Conservation (phyloP, 2,888 invertebrate genomes). For the Apodemia zela region DNA sequence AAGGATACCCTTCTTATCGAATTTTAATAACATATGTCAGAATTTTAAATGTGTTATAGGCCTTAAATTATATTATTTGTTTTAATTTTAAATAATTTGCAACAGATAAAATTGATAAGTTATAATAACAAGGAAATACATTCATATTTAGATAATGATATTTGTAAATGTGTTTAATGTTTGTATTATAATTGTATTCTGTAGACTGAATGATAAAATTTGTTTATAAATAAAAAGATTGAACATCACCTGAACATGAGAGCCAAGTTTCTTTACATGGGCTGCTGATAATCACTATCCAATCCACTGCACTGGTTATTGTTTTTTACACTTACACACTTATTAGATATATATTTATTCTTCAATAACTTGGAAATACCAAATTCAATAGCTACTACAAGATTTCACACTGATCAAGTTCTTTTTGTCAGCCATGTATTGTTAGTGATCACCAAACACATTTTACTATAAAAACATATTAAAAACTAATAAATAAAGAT, state of each 20-base stretch:
- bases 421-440: conserved; percentile 15
- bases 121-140: conserved; percentile 9
- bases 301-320: conserved; percentile 21
- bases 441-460: background rate
- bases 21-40: background rate
- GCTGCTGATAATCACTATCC: conserved; percentile 23
- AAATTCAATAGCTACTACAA: conserved; percentile 8
- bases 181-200: background rate
- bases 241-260: conserved; percentile 36
- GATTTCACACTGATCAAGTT: conserved; percentile 9
- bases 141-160: background rate
- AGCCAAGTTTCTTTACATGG: conserved; percentile 28
- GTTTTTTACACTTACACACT: conserved; percentile 4
- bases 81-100: background rate
- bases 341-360: conserved; percentile 1
- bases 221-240: conserved; percentile 21
- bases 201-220: conserved; percentile 4
- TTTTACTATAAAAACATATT: conserved; percentile 12
- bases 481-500: conserved; percentile 10
- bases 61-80: background rate
- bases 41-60: background rate
- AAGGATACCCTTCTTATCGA: background rate
- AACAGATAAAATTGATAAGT: conserved; percentile 1
- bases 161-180: background rate
- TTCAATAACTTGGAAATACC: background rate